Base-by-base conservation (phyloP, 2,797 vertebrate genomes). In the Pipistrellus pipistrellus region DNA sequence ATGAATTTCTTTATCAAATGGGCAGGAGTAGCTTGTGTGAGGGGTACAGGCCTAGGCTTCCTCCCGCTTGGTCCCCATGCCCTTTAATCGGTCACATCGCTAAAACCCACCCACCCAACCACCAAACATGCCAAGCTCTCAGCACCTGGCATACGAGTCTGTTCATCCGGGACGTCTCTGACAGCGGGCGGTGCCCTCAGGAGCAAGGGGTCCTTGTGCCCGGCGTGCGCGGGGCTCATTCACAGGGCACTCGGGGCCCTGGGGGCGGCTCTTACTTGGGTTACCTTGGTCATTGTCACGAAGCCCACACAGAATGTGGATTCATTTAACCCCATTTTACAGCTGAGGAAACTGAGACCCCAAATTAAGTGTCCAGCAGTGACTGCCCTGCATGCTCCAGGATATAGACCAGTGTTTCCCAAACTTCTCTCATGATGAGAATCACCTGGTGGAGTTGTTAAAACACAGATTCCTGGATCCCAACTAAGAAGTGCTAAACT, bases 291-390 rank as follows among this genome's bases (percentile, higher is more conserved):
- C 3, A 1, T 25, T 9, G 72, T 10, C 27, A 23, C 0, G 4
- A 57, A 32, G 4, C 46, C 15, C 23, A 8, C 0, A 2, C 48
- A 44, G 10, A n/a, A 82, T n/a, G 15, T 6, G 3, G 20, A 51
- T 0, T 1, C 20, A 20, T 35, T 78, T 23, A 8, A 11, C 18
- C 30, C 23, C n/a, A 10, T 21, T 55, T 66, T 1, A 35, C 14
- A 53, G 84, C 48, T 5, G 11, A 35, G 73, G 32, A 69, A 32
- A 48, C 64, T 8, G n/a, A 73, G 71, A 8, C 75, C 21, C 8
- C 73, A 13, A 2, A 4, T 5, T 10, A 15, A 8, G 4, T n/a
- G 11, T 64, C 35, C 11, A 0, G 4, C 1, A 0, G 71, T 7
- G 41, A 46, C 53, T 10, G 53, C 14, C 41, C 73, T 3, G 27